Evolutionary conservation across 2,888 invertebrate genomes (phyloP).

Genomic region (Drosophila colorata): DNA sequence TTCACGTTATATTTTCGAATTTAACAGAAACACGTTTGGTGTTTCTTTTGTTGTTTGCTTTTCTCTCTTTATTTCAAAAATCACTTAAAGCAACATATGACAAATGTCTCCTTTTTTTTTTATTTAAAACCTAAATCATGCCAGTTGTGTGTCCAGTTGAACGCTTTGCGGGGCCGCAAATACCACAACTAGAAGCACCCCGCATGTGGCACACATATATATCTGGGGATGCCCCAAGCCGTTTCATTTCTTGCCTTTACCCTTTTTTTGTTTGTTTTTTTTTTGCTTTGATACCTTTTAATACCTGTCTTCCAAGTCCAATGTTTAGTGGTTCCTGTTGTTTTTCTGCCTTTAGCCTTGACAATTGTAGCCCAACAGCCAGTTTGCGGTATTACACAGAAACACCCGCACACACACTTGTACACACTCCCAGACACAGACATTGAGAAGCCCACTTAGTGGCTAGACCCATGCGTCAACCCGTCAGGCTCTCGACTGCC

Average conservation of each 20-base stretch:
- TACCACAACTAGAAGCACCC: conserved; percentile 10
- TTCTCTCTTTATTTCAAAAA: too few species aligned
- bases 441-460: conserved; percentile 61
- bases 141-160: conserved; percentile 2
- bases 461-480: conserved; percentile 62
- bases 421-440: neutral
- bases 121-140: neutral
- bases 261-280: neutral
- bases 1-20: too few species aligned
- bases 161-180: conserved; percentile 7
- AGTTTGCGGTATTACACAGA: conserved; percentile 28
- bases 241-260: conserved; percentile 7
- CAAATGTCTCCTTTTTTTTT: conserved; percentile 7
- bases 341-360: conserved; percentile 51
- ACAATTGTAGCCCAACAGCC: conserved; percentile 56
- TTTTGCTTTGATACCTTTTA: conserved; percentile 41
- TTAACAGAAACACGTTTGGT: too few species aligned
- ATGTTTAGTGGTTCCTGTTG: conserved; percentile 16
- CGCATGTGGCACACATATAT: conserved; percentile 1
- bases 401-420: conserved; percentile 2
- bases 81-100: neutral
- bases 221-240: neutral
- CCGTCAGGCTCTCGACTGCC: conserved; percentile 41
- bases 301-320: conserved; percentile 44
- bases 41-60: too few species aligned